A percentile compares a stretch with the other conserved stretches of the same genome.
These are phyloP conservation scores for Boleophthalmus pectinirostris DNA, from an alignment of 2,113 vertebrate genomes.

Conservation along the genomic window DNA sequence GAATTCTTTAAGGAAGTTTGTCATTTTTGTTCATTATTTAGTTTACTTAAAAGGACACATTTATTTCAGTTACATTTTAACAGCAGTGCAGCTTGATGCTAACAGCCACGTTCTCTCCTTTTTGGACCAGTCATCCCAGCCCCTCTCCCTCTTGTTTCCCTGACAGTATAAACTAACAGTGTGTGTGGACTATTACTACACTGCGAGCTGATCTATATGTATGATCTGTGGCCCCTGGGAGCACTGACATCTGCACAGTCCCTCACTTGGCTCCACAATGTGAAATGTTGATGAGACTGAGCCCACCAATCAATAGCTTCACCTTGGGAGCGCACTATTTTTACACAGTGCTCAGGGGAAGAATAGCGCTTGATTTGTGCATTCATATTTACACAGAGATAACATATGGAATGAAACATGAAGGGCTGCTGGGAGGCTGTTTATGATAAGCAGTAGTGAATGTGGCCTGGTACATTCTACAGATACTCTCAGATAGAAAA, in stretches of 20 bases:
- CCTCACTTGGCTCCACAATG: not conserved
- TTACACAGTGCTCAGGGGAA: not conserved
- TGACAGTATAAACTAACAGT: not conserved
- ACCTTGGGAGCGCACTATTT: not conserved
- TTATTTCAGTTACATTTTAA: not conserved
- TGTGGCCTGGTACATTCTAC: not conserved
- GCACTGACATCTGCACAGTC: not conserved
- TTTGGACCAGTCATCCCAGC: not conserved
- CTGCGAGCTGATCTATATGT: not conserved
- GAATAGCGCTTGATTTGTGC: not conserved
- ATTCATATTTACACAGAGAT: not conserved
- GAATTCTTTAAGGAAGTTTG: too few species aligned
- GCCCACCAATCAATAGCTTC: constrained; percentile 1
- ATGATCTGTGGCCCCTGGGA: not conserved
- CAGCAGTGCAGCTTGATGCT: not conserved
- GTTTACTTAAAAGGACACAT: too few species aligned
- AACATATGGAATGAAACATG: not conserved
- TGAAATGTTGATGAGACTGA: constrained; percentile 1
- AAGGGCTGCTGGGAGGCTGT: not conserved
- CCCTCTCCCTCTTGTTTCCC: not conserved
- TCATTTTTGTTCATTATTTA: too few species aligned
- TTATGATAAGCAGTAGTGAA: not conserved
- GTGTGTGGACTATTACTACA: not conserved
- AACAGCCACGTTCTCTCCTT: too few species aligned
- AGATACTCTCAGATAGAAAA: too few species aligned